phyloP scores from a whole-genome alignment of 2,888 invertebrate genomes.

The Trachelus stipa region DNA sequence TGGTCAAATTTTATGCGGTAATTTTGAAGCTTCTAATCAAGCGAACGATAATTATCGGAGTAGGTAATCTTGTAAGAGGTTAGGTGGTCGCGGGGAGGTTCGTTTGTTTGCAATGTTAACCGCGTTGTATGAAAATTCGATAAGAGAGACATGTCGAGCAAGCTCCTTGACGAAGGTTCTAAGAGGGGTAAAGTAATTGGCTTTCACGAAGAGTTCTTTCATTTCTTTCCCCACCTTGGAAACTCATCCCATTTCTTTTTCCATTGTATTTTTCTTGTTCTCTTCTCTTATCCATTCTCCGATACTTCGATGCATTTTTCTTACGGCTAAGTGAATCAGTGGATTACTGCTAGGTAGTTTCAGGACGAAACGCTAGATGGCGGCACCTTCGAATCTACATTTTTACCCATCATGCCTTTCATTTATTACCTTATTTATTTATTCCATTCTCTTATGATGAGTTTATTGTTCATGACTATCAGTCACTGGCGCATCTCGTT shows the following conservation, averaged over 20 bases:
- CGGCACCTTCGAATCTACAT: not conserved
- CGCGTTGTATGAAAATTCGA: not conserved
- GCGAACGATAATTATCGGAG: not conserved
- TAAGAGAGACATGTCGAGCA: not conserved
- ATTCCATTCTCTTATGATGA: not conserved
- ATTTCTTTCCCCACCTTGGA: not conserved
- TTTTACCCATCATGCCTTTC: not conserved
- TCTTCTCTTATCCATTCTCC: not conserved
- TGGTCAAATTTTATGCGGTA: not conserved
- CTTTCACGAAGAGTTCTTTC: not conserved
- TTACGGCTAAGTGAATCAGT: not conserved
- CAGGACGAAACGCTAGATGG: not conserved
- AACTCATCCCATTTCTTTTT: not conserved
- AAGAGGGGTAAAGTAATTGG: not conserved
- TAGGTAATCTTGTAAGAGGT: not conserved
- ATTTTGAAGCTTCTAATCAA: not conserved
- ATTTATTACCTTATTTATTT: not conserved
- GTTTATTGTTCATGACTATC: not conserved
- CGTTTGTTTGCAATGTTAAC: not conserved
- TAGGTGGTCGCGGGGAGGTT: not conserved
- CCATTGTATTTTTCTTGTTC: not conserved
- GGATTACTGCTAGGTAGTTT: not conserved
- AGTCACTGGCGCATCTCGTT: no score
- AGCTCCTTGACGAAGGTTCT: not conserved
- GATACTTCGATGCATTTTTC: not conserved